Base-by-base conservation (phyloP, 2,888 invertebrate species). In the Microplitis deprimator region DNA sequence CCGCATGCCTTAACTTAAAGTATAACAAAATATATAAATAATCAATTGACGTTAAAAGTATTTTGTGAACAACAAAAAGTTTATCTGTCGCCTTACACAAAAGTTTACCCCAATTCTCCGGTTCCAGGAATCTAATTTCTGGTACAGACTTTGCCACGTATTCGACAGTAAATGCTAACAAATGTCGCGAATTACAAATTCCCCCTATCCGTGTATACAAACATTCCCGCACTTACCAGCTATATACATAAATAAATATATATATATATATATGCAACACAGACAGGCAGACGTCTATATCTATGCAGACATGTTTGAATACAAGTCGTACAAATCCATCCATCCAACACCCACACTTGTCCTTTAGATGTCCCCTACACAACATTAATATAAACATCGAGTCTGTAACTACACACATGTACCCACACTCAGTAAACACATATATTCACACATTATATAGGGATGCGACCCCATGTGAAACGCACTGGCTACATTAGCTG, bases 171-270 rank as follows among this genome's bases (percentile, higher is more conserved):
- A 84, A 82, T 76, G 79, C 78, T 82, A 86, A 85, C 86, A 86
- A 86, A 85, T 85, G 85, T 84, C 83, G 83, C 83, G 85, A 87
- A 87, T 86, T 85, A 86, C 83, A 83, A 84, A 87, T 86, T 85
- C 84, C 85, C 84, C 82, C 29, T 29, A 29, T 29, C 29, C 61
- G 61, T 67, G 68, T 77, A 78, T 77, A 77, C 77, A 80, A 80
- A 81, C 79, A 80, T 76, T 41, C 69, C 76, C 72, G 40, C 75
- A 38, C 72, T 16, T 72, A 72, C 72, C 59, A 40, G 20, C 70
- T 16, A 39, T 41, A 76, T 59, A 68, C 59, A 73, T 67, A 61
- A 20, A 72, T 61, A 73, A 68, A 64, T 65, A 67, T 41, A 68
- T 59, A 16, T 20, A 8, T 60, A 40, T 40, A 62, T 69, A 60